Base-by-base conservation (phyloP, 1,140 invertebrate species). In the Calosoma granatense region DNA sequence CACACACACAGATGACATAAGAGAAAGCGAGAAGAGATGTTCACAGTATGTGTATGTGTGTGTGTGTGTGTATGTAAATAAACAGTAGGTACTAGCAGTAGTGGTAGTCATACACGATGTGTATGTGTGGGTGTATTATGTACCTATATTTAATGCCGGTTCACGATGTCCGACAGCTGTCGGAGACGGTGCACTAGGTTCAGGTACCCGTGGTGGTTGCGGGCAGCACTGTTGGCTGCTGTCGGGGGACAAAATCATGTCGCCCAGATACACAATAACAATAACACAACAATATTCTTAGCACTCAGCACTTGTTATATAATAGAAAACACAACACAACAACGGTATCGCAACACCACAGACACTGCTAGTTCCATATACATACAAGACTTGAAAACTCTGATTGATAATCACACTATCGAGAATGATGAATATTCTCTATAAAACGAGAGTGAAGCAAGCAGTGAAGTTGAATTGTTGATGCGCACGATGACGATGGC, bases 81-180 rank as follows among this genome's bases (percentile, higher is more conserved):
- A n/a, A n/a, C n/a, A n/a, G n/a, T n/a, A n/a, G n/a, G n/a, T n/a
- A n/a, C n/a, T n/a, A n/a, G n/a, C n/a, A n/a, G n/a, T n/a, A n/a
- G n/a, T n/a, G n/a, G n/a, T n/a, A n/a, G n/a, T n/a, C n/a, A n/a
- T n/a, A n/a, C n/a, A n/a, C n/a, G n/a, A n/a, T n/a, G n/a, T n/a
- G n/a, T n/a, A n/a, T n/a, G n/a, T n/a, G n/a, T n/a, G n/a, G n/a
- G n/a, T n/a, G n/a, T n/a, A n/a, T n/a, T n/a, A n/a, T n/a, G n/a
- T 68, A 72, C 70, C 70, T 69, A 72, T 63, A 62, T 72, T 72
- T 1, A 72, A 60, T 2, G 65, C 67, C 3, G 70, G 69, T 61
- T 72, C 70, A 36, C 66, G 63, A 22, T 57, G 59, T 15, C 58
- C 57, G 17, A 36, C 23, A 55, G 58, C 26, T 12, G 41, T 12